Conservation (phyloP, 2,113 vertebrate genomes). For the Chloebia gouldiae region DNA sequence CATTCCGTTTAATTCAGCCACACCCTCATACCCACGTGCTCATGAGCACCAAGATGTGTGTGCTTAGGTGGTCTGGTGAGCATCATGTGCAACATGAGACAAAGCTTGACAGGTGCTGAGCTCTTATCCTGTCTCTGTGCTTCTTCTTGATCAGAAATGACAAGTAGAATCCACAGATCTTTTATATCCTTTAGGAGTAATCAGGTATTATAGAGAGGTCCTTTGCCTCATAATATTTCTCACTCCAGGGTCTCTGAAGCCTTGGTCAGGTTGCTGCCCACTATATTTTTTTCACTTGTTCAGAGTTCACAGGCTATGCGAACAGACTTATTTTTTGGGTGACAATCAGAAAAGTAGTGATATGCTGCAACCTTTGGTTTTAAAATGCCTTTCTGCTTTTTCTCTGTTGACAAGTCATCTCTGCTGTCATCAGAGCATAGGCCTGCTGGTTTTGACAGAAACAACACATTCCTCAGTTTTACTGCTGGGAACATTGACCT, state of each 20-base stretch:
- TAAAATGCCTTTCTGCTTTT: background rate
- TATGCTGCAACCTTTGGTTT: background rate
- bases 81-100: accelerated
- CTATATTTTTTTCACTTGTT: background rate
- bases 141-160: background rate
- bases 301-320: accelerated
- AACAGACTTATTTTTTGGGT: background rate
- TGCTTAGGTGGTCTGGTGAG: background rate
- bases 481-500: background rate
- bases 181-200: background rate
- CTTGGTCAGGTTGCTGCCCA: background rate
- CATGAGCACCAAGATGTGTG: background rate
- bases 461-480: background rate
- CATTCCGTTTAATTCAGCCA: background rate
- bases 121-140: background rate
- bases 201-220: background rate
- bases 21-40: background rate
- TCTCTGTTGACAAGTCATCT: background rate
- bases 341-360: background rate
- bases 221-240: background rate
- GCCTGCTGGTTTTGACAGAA: background rate
- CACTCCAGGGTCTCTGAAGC: background rate
- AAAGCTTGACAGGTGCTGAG: background rate
- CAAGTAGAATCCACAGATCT: background rate
- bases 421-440: accelerated